Conservation (phyloP, 2,797 vertebrate species). For the Bradypodion ventrale region DNA sequence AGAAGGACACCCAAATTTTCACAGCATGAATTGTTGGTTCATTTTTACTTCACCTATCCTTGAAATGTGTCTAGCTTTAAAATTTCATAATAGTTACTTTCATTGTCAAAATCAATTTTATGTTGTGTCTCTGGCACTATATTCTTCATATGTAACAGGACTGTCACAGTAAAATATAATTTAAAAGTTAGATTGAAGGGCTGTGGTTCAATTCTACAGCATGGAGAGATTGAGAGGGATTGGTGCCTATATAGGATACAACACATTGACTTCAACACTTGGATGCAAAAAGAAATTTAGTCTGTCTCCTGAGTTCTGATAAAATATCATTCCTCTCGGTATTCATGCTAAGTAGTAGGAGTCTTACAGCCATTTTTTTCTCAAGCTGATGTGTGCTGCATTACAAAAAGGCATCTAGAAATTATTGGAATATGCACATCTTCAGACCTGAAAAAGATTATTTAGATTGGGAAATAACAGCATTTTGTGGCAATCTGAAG, state of each 20-base stretch:
- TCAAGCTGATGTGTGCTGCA: not conserved
- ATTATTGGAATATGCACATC: not conserved
- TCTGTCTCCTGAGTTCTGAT: not conserved
- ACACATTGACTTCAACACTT: conserved; percentile 2
- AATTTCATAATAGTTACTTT: conserved; percentile 13
- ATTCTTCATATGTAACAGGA: not conserved
- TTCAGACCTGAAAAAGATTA: not conserved
- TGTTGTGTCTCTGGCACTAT: conserved; percentile 18
- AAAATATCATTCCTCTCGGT: not conserved
- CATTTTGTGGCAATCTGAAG: too few relatives aligned
- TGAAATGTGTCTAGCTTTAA: conserved; percentile 24
- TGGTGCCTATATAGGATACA: not conserved
- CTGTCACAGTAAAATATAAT: conserved; percentile 25
- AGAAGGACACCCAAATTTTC: not conserved
- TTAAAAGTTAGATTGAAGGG: conserved; percentile 25
- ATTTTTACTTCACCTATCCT: conserved; percentile 2
- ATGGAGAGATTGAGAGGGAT: not conserved
- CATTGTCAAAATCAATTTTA: conserved; percentile 38
- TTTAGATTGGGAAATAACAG: not conserved
- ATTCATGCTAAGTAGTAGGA: not conserved
- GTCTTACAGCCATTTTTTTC: not conserved
- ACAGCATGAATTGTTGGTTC: not conserved
- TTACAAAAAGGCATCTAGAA: not conserved
- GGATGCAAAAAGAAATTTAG: not conserved
- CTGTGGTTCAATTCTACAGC: not conserved